Conservation (phyloP, 1,140 invertebrate genomes). For the Eufriesea mexicana region DNA sequence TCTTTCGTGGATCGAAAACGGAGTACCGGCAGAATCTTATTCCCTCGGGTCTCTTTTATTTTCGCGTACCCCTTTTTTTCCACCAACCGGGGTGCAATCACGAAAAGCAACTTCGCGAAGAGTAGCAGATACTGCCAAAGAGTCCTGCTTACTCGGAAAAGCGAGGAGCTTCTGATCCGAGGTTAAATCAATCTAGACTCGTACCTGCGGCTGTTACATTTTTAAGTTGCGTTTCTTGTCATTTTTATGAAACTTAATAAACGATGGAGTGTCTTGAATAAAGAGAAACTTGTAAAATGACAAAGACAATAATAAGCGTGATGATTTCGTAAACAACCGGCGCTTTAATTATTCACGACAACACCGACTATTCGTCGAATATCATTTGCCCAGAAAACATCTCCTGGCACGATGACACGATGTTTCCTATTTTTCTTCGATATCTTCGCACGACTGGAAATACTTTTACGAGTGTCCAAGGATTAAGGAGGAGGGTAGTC, state of each 20-base stretch:
- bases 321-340: neutral
- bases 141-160: constrained; percentile 41
- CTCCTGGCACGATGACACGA: neutral
- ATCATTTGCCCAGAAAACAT: neutral
- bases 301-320: neutral
- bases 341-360: neutral
- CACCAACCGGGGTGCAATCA: constrained; percentile 23
- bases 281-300: neutral
- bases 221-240: neutral
- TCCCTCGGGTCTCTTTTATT: constrained; percentile 76
- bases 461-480: constrained; percentile 51
- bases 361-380: neutral
- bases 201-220: constrained; percentile 2
- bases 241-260: neutral
- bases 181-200: neutral
- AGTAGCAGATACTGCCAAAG: neutral
- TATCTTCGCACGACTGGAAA: constrained; percentile 26
- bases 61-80: constrained; percentile 58
- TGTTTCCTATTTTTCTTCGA: constrained; percentile 14
- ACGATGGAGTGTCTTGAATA: neutral
- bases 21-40: constrained; percentile 80
- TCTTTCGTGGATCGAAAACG: constrained; percentile 77
- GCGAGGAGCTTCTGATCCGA: constrained; percentile 37
- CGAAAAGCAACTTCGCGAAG: constrained; percentile 18
- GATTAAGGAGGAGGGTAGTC: constrained; percentile 54